Evolutionary conservation across 2,888 invertebrate species (phyloP), one percentile per base, ranked within the genome.

Genomic region (Macrosoma leucophasiata): DNA sequence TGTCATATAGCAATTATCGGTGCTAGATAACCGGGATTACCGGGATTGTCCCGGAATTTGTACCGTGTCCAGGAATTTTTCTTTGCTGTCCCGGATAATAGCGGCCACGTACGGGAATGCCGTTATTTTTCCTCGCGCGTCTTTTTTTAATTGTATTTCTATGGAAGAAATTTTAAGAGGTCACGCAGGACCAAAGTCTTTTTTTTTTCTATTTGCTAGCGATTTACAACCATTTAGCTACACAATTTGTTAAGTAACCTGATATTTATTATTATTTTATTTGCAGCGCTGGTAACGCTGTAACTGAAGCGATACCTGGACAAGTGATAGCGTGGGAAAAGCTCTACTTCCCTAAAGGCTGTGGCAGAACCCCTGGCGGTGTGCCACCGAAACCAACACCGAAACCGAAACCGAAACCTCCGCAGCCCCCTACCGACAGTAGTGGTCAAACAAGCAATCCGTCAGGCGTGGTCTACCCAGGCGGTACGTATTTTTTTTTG

Each of bases 321-420:
- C 41, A 43, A 35, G 29, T 45, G n/a, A 84, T 90, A 4, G 85
- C 88, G 15, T 92, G 92, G 91, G 68, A 85, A 25, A 86, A 91
- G 46, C 68, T 92, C 9, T 89, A 89, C 60, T 91, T 92, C 70
- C 93, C 93, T 4, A 86, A 89, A 50, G 90, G 90, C 28, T 93
- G 93, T 60, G 90, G 90, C 17, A 87, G 86, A 31, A 85, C 81
- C 2, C 82, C 82, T 0, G 82, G 82, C 1, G 85, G 84, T 2
- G 46, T 76, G 0, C 78, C 79, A 4, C 52, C 72, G 12, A 76
- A 69, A 25, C 85, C 84, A 1, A 54, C 46, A 2, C 70, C 74
- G 4, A 67, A 69, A 25, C 62, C 68, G 1, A 77, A 57, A 29
- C 61, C 63, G 3, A 48, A 36, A 2, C 73, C 77, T 12, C 55